Base-by-base conservation (phyloP, 2,113 vertebrate species). In the Paedocypris sp. region DNA sequence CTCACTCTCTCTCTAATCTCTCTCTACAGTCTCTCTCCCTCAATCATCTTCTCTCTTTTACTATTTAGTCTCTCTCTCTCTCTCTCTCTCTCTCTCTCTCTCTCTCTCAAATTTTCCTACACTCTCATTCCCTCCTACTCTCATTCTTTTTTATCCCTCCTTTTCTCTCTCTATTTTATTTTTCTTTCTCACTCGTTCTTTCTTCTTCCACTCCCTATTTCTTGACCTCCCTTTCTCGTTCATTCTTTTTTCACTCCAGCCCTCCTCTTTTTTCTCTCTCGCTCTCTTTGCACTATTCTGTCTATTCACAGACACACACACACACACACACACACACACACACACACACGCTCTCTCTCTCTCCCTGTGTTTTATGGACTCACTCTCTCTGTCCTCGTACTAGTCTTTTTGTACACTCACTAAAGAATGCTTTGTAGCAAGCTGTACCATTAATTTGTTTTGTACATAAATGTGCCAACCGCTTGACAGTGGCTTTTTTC, bases 401-500 rank as follows among this genome's bases (percentile, higher is more conserved):
- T 91, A 89, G 89, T 91, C 90, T 91, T 98, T 63, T 98, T 97
- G 91, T 97, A 96, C 91, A 89, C 91, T 93, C 89, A 90, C 87
- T 87, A 86, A 57, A 85, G 82, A 91, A 90, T 94, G 93, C 91
- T 91, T 94, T 90, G 91, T 93, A 92, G 88, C 88, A 86, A 87
- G 88, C 91, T 92, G 89, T 92, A 87, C 78, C 83, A 87, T 89
- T 80, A 89, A 89, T 92, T 85, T 92, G 91, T 98, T 97, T 94
- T 97, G 91, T 98, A 97, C 85, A 92, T 96, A 90, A 87, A 90
- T 92, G 93, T 99, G 92, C 94, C 91, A 94, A 92, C 89, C 90
- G 94, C 93, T 94, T 90, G 89, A 92, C 84, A 90, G 89, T 95
- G 91, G 91, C 91, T 89, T 94, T n/a, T n/a, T 93, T 83, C 94